phyloP scores from a whole-genome alignment of 2,797 vertebrate genomes.

The Pachyuromys duprasi region DNA sequence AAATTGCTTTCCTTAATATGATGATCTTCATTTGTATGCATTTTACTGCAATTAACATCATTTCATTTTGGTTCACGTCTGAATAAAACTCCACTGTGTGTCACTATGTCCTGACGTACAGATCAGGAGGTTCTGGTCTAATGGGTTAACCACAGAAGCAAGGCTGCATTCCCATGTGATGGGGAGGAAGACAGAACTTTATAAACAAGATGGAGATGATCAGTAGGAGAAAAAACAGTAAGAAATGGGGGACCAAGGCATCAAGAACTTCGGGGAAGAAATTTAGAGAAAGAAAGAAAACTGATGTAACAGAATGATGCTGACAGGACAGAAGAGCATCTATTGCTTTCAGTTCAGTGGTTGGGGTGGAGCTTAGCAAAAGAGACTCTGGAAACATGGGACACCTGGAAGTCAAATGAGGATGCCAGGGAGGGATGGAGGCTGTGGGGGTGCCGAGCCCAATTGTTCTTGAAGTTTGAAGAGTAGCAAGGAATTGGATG shows the following conservation, averaged over 20 bases:
- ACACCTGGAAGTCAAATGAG: background rate
- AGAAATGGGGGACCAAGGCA: background rate
- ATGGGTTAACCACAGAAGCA: background rate
- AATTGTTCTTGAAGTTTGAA: background rate
- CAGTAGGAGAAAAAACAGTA: background rate
- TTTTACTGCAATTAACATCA: background rate
- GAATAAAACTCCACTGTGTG: background rate
- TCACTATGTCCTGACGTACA: background rate
- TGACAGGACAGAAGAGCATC: background rate
- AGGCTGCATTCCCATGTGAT: background rate
- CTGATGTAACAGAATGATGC: background rate
- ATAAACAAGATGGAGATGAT: background rate
- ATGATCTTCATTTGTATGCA: background rate
- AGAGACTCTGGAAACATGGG: background rate
- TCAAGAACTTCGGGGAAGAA: background rate
- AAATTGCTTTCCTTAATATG: background rate
- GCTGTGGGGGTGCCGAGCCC: background rate
- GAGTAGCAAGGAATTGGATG: background rate
- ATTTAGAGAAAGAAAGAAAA: conserved; percentile 22
- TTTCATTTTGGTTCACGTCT: background rate
- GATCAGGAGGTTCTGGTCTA: background rate
- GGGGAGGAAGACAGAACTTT: background rate
- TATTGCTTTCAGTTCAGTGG: background rate
- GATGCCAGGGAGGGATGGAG: background rate
- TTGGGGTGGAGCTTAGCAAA: background rate